Conservation (phyloP, 2,113 vertebrate species). For the Bucco capensis region DNA sequence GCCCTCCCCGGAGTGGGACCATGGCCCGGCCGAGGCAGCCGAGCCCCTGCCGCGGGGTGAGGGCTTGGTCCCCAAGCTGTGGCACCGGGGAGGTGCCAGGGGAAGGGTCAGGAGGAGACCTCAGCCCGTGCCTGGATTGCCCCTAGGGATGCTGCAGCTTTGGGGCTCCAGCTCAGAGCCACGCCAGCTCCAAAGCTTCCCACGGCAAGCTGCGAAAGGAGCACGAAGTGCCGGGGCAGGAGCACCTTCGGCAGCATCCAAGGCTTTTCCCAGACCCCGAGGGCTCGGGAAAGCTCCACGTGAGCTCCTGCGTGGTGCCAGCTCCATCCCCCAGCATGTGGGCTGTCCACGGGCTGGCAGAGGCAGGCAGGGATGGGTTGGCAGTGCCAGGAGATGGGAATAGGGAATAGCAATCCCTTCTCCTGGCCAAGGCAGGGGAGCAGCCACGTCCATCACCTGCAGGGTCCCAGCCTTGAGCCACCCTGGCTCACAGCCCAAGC, state of each 20-base stretch:
- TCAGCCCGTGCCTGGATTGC: not conserved
- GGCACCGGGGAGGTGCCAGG: not conserved
- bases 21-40: not conserved
- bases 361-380: not conserved
- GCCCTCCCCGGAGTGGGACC: accelerated
- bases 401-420: not conserved
- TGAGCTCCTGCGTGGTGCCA: not conserved
- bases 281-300: accelerated
- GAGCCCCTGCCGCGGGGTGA: not conserved
- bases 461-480: too few relatives aligned
- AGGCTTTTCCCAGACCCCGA: too few relatives aligned
- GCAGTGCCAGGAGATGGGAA: accelerated
- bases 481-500: too few relatives aligned
- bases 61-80: not conserved
- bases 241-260: accelerated
- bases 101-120: not conserved
- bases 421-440: not conserved
- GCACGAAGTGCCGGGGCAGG: not conserved
- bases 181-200: not conserved
- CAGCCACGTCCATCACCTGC: not conserved
- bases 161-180: not conserved
- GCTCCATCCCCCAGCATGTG: accelerated
- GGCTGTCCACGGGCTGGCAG: not conserved
- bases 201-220: not conserved
- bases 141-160: not conserved